These are phyloP conservation scores for Ectemnius lituratus DNA, from an alignment of 2,888 invertebrate genomes.

Conservation along the genomic window DNA sequence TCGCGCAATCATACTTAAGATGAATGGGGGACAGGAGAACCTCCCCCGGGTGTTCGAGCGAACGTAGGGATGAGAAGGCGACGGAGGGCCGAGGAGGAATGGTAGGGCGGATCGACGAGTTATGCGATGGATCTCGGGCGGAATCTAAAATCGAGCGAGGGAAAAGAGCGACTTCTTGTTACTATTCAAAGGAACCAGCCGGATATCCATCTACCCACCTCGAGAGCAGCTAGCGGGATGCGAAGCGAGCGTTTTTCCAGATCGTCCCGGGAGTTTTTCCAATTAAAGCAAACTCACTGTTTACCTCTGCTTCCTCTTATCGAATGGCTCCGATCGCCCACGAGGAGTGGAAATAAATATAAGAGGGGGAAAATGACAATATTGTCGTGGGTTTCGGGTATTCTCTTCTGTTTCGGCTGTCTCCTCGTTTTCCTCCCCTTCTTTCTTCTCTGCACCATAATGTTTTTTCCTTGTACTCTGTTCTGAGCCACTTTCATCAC, in stretches of 20 bases:
- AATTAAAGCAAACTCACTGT: slow-evolving; percentile 50
- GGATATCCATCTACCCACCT: slow-evolving; percentile 57
- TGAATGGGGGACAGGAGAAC: slow-evolving; percentile 40
- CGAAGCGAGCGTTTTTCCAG: slow-evolving; percentile 37
- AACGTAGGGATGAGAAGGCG: slow-evolving; percentile 14
- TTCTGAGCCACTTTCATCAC: too few relatives aligned
- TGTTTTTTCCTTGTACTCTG: too few relatives aligned
- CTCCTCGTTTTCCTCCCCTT: slow-evolving; percentile 8
- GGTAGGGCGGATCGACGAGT: slow-evolving; percentile 40
- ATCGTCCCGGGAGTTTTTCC: slow-evolving; percentile 43
- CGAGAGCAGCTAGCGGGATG: slow-evolving; percentile 5
- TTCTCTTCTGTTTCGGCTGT: slow-evolving; percentile 7
- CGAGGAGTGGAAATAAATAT: slow-evolving; percentile 37
- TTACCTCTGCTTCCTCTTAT: slow-evolving; percentile 41
- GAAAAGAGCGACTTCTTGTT: slow-evolving; percentile 53
- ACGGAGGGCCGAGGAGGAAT: neutral
- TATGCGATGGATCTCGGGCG: slow-evolving; percentile 62
- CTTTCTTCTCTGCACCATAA: too few relatives aligned
- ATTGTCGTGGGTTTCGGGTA: slow-evolving; percentile 9
- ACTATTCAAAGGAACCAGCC: slow-evolving; percentile 62
- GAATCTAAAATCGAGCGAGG: slow-evolving; percentile 66
- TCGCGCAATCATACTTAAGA: slow-evolving; percentile 42
- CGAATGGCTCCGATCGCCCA: slow-evolving; percentile 37
- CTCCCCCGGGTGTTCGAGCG: slow-evolving; percentile 26
- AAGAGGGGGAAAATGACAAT: slow-evolving; percentile 22